phyloP scores from a whole-genome alignment of 2,888 invertebrate species.

The Cephus nigrinus region DNA sequence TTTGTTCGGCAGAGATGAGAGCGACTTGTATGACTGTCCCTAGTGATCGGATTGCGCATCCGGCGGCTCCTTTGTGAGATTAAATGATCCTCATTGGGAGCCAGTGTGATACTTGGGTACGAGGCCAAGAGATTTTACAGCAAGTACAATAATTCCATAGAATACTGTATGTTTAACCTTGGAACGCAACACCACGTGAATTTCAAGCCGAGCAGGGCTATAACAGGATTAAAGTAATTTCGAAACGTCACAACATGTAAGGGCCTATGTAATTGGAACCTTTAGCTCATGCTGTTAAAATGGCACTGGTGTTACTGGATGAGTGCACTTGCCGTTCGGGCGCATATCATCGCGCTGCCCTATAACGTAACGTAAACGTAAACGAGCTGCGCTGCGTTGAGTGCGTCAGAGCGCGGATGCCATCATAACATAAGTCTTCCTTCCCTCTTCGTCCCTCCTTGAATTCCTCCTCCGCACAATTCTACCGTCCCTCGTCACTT shows the following conservation, averaged over 20 bases:
- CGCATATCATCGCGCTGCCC: neutral
- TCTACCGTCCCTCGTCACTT: neutral
- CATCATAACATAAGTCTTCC: neutral
- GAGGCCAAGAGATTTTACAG: neutral
- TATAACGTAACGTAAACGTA: neutral
- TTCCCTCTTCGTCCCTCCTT: neutral
- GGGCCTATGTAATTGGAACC: neutral
- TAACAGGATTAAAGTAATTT: neutral
- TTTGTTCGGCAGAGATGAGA: neutral
- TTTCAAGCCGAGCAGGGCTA: neutral
- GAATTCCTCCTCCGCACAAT: neutral
- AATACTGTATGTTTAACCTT: neutral
- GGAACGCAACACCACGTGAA: neutral
- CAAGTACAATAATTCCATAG: neutral
- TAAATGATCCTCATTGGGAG: neutral
- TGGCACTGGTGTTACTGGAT: neutral
- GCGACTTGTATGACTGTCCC: neutral
- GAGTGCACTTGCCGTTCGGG: neutral
- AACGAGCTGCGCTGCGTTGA: neutral
- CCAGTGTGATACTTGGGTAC: neutral
- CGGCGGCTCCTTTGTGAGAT: neutral
- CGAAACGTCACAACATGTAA: neutral
- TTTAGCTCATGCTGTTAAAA: neutral
- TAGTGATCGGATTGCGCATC: neutral
- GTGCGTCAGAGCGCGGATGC: neutral